Base-by-base conservation (phyloP, 2,113 vertebrate genomes). In the Emberiza fucata region DNA sequence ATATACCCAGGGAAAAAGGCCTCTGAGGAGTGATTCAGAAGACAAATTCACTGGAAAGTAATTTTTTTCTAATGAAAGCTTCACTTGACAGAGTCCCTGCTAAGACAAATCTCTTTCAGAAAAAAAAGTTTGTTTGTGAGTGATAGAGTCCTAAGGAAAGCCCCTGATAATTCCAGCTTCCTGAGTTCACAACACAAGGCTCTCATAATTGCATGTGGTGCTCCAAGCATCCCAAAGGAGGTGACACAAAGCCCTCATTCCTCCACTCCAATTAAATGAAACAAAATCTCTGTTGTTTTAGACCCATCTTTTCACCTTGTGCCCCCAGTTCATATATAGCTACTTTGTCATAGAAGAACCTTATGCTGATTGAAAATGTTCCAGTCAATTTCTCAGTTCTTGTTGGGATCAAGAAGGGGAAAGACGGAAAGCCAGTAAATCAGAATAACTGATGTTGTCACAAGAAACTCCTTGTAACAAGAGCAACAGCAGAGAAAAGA, bases 221-320 rank as follows among this genome's bases (percentile, higher is more conserved):
- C 81, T 84, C 57, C 86, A 90, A 39, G 45, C 9, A 73, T 92
- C 96, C 89, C 94, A 85, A 69, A 84, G 84, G 94, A 94, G 63
- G 68, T 90, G 81, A 91, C 92, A 88, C 59, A 81, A 85, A 72
- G 61, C 23, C 66, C 65, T 81, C 33, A 17, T 39, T 95, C 92
- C 53, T 85, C 57, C 73, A 69, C n/a, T 18, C n/a, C 65, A 79
- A 84, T 87, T 84, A 95, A 89, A 84, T 44, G 17, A 73, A 91
- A 90, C 28, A 86, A 54, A 86, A 89, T 57, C 61, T 79, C 40
- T 89, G 6, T 39, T 85, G 65, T 61, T 33, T 65, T 40, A 78
- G 61, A 79, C 17, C 18, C n/a, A 75, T 64, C 51, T 86, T 88
- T 83, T 87, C 70, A 66, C 57, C 78, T 54, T 29, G 24, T 51